Evolutionary conservation across 1,140 invertebrate species (phyloP).

Genomic region (Hylyphantes graminicola): DNA sequence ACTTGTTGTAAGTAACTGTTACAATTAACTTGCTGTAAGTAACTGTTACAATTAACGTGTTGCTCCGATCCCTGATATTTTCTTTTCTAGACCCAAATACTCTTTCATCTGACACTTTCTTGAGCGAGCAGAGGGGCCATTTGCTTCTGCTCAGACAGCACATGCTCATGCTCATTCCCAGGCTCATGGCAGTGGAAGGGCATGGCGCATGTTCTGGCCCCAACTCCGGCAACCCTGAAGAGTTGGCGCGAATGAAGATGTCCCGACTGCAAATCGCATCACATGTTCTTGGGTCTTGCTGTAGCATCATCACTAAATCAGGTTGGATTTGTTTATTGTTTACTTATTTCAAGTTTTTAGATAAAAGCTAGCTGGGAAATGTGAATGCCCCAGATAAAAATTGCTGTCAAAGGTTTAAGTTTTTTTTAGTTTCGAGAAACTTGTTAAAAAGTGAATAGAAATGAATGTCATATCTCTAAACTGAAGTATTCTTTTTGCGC

Average conservation of each 20-base stretch:
- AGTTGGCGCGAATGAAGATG: constrained; percentile 27
- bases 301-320: constrained; percentile 36
- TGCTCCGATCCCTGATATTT: too few species aligned
- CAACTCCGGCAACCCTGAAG: constrained; percentile 16
- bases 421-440: too few species aligned
- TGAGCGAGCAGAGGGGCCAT: constrained; percentile 45
- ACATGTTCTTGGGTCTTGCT: constrained; percentile 45
- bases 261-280: constrained; percentile 40
- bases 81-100: constrained; percentile 32
- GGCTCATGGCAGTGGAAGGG: constrained; percentile 38
- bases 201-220: background rate
- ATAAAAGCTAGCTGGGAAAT: background rate
- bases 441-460: too few species aligned
- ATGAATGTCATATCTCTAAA: too few species aligned
- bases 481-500: too few species aligned
- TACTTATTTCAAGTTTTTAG: background rate
- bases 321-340: background rate
- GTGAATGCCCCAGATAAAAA: background rate
- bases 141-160: constrained; percentile 40
- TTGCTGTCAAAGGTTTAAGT: background rate
- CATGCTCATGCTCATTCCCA: constrained; percentile 36
- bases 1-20: too few species aligned
- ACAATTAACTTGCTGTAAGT: too few species aligned
- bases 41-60: too few species aligned
- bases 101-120: constrained; percentile 24